Base-by-base conservation (phyloP, 2,888 invertebrate genomes). In the Argyra leucocephala region DNA sequence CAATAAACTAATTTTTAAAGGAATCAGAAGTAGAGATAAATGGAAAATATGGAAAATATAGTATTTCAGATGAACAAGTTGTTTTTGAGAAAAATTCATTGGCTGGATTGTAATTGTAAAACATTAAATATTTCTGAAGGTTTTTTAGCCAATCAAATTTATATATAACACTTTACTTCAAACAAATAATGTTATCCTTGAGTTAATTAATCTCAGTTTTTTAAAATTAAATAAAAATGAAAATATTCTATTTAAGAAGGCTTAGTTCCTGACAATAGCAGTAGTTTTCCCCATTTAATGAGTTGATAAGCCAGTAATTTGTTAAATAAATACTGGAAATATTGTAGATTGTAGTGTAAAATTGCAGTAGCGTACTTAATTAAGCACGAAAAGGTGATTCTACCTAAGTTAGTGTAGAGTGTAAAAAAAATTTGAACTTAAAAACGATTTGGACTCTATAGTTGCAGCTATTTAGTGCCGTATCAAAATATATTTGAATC, bases 1-100 rank as follows among this genome's bases (percentile, higher is more conserved):
- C n/a, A 48, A 57, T 57, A 63, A 4, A 12, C 57, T 31, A 24
- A 24, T 63, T 18, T 9, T 63, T 57, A 26, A 63, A 57, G 57
- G 57, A 5, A 57, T 57, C 6, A 57, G 5, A 21, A 58, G 22
- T 22, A 21, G 22, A 22, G 58, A 58, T 22, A 22, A 58, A 58
- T 12, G 18, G 9, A 15, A 5, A 58, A 22, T n/a, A 12, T 22
- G 10, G 22, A 58, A 58, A 22, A 15, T 58, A 21, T 22, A 58
- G 22, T 22, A 10, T 22, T 12, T 10, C n/a, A 22, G 58, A 58
- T 22, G 22, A 22, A 22, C 9, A 58, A 15, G 22, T 58, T 58
- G 7, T 22, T 58, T 22, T 58, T 22, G 22, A 10, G 4, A 58
- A 21, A 58, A 7, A 12, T 58, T 58, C 22, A 22, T 21, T 22